Conservation (phyloP, 2,113 vertebrate genomes). For the Physeter macrocephalus region DNA sequence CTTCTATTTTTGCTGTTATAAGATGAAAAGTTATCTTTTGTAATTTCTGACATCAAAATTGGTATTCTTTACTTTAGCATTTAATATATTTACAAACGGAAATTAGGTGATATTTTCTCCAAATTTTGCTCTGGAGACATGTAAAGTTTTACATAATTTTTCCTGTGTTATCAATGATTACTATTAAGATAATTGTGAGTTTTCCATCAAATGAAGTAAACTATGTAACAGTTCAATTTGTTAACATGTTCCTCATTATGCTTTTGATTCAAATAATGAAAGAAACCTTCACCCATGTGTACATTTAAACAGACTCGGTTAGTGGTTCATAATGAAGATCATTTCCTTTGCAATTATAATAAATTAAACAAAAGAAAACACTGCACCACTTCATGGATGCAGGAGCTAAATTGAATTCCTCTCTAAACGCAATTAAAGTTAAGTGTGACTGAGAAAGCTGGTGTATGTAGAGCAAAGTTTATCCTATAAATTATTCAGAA, state of each 20-base stretch:
- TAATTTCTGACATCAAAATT: background rate
- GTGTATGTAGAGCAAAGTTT: background rate
- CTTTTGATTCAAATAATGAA: background rate
- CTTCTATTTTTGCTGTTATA: background rate
- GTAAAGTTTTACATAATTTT: background rate
- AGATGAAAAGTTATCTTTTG: background rate
- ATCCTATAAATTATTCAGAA: background rate
- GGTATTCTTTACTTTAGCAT: background rate
- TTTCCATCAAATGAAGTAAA: background rate
- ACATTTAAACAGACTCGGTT: background rate
- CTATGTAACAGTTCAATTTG: background rate
- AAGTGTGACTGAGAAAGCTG: background rate
- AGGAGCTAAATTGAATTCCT: background rate
- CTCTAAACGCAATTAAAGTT: background rate
- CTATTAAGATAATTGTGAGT: background rate
- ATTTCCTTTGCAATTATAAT: constrained; percentile 1
- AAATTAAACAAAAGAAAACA: constrained; percentile 7
- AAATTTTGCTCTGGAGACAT: background rate
- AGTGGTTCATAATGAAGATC: background rate
- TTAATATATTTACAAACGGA: constrained; percentile 3
- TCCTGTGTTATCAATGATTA: background rate
- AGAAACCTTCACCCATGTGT: background rate
- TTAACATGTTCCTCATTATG: background rate
- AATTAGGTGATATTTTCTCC: background rate
- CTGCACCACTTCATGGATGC: background rate